Percentiles rank a stretch among this genome's conserved stretches.
phyloP scores from a whole-genome alignment of 2,888 invertebrate species.

The Tenthredo scrophulariae region DNA sequence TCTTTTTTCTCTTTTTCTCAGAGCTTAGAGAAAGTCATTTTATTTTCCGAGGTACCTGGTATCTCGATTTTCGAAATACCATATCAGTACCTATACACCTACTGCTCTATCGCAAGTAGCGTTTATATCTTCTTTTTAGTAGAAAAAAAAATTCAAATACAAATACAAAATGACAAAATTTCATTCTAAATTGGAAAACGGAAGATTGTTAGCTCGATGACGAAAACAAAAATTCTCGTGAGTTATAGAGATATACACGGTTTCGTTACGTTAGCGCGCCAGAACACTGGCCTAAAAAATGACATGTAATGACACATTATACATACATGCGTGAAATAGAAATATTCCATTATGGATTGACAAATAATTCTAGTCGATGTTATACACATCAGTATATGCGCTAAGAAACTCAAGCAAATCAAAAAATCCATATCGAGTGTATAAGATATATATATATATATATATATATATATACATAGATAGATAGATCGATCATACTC shows the following conservation, averaged over 20 bases:
- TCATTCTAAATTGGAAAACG: slow-evolving; percentile 1
- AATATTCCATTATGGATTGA: slow-evolving; percentile 47
- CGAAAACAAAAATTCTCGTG: neutral
- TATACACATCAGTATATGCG: slow-evolving; percentile 53
- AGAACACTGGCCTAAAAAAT: slow-evolving; percentile 47
- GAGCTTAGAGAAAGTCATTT: neutral
- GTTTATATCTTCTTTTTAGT: neutral
- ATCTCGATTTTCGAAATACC: neutral
- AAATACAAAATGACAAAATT: neutral
- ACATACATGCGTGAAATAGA: neutral
- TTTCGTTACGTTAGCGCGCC: slow-evolving; percentile 44
- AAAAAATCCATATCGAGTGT: slow-evolving; percentile 41
- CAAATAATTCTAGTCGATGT: slow-evolving; percentile 61
- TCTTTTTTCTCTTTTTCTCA: neutral
- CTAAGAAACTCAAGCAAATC: slow-evolving; percentile 41
- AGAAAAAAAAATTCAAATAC: neutral
- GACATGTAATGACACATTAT: neutral
- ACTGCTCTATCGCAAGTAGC: neutral
- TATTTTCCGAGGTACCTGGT: neutral
- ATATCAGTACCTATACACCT: neutral
- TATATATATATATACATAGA: neutral
- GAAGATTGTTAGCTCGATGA: slow-evolving; percentile 23
- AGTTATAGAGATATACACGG: neutral
- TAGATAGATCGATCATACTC: slow-evolving; percentile 58
- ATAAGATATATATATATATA: neutral